Evolutionary conservation across 2,797 vertebrate genomes (phyloP).

Genomic region (Adrianichthys oophorus): DNA sequence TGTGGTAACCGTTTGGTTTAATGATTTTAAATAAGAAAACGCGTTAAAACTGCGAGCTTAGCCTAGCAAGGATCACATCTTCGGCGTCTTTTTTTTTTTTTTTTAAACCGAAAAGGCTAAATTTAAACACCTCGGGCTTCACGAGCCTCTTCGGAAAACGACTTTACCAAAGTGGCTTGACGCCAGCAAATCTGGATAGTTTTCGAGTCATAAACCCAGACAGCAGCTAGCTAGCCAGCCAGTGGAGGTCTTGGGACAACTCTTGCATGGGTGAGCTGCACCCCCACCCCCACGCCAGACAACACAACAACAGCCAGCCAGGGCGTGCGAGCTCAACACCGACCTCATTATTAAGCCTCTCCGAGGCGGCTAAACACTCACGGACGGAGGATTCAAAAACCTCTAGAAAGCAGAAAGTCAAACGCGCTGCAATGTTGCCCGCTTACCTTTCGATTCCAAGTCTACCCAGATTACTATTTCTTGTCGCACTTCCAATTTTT

Average conservation of each 20-base stretch:
- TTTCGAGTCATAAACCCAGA: slow-evolving; percentile 11
- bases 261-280: slow-evolving; percentile 46
- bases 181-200: too few species aligned
- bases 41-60: too few species aligned
- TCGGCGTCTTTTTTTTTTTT: too few species aligned
- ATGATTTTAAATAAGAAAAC: too few species aligned
- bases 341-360: slow-evolving; percentile 51
- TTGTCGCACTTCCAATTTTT: slow-evolving; percentile 79
- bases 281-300: slow-evolving; percentile 5
- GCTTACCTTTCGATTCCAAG: slow-evolving; percentile 69
- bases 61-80: too few species aligned
- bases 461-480: slow-evolving; percentile 57
- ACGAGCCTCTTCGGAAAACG: too few species aligned
- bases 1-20: too few species aligned
- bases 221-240: slow-evolving; percentile 39
- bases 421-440: fast-evolving
- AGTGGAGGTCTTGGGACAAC: slow-evolving; percentile 42
- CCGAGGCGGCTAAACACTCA: background rate
- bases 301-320: slow-evolving; percentile 72
- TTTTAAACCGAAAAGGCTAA: too few species aligned
- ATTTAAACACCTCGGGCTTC: too few species aligned
- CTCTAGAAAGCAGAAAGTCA: background rate
- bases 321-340: slow-evolving; percentile 66
- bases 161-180: too few species aligned
- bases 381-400: background rate